A percentile compares a stretch with the other conserved stretches of the same genome.
phyloP scores from a whole-genome alignment of 2,888 invertebrate species.

The Polydrusus tereticollis region DNA sequence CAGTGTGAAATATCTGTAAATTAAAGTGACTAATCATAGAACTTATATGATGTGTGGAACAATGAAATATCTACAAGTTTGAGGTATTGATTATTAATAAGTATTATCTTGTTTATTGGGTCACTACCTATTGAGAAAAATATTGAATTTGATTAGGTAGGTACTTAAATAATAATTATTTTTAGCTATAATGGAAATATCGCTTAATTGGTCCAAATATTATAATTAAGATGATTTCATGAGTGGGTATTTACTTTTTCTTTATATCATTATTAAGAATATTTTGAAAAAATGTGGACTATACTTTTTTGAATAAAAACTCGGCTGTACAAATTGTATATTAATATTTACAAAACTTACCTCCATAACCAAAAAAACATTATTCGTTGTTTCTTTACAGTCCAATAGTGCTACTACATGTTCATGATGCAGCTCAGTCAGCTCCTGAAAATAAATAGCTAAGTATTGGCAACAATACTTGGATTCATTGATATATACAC shows the following conservation, averaged over 20 bases:
- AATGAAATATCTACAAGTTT: not conserved
- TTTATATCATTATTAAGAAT: too few relatives aligned
- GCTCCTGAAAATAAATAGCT: slow-evolving; percentile 74
- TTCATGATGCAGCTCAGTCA: slow-evolving; percentile 97
- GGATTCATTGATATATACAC: slow-evolving; percentile 48
- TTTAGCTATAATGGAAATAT: too few relatives aligned
- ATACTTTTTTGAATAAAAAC: not conserved
- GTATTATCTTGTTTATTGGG: too few relatives aligned
- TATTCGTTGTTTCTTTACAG: slow-evolving; percentile 95
- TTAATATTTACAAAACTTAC: slow-evolving; percentile 70
- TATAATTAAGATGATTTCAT: too few relatives aligned
- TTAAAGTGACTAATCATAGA: not conserved
- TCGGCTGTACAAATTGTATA: too few relatives aligned
- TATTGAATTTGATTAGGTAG: too few relatives aligned
- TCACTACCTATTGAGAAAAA: too few relatives aligned
- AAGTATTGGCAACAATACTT: slow-evolving; percentile 1
- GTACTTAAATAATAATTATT: too few relatives aligned
- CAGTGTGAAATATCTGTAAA: not conserved
- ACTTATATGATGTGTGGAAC: not conserved
- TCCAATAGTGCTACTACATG: slow-evolving; percentile 98
- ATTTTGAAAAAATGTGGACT: not conserved
- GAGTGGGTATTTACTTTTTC: too few relatives aligned
- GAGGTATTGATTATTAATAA: too few relatives aligned
- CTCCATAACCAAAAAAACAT: slow-evolving; percentile 99
- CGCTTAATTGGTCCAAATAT: too few relatives aligned